Percentiles rank a stretch among this genome's conserved stretches.
Conservation (phyloP, 1,140 invertebrate genomes). For the Sycophaga agraensis region DNA sequence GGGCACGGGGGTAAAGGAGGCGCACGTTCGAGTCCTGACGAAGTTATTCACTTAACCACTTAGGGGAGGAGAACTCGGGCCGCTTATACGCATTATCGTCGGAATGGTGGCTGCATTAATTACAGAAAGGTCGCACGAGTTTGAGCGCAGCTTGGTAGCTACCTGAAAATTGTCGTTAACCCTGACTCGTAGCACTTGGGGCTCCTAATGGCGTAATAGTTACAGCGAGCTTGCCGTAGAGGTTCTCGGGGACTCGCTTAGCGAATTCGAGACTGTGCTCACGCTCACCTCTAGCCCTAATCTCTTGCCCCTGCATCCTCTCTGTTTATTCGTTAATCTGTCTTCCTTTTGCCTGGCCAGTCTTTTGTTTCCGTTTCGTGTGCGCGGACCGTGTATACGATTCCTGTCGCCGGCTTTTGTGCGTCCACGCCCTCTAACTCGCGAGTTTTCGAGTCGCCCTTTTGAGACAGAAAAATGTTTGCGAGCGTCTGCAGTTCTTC, state of each 20-base stretch:
- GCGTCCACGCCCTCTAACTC: not conserved
- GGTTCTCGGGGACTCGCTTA: constrained; percentile 2
- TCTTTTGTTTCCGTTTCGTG: too few species aligned
- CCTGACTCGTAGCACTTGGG: not conserved
- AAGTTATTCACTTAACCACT: constrained; percentile 26
- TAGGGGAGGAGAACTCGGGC: not conserved
- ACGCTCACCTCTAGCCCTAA: too few species aligned
- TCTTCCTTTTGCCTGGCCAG: too few species aligned
- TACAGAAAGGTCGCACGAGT: not conserved
- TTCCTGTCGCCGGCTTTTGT: not conserved
- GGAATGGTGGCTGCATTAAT: constrained; percentile 13
- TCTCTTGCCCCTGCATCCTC: not conserved
- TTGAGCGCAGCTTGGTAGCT: not conserved
- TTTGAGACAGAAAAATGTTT: too few species aligned
- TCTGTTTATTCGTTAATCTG: not conserved
- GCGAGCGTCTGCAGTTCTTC: too few species aligned
- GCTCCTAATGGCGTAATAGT: constrained; percentile 8
- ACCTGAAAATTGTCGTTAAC: constrained; percentile 19
- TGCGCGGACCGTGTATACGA: not conserved
- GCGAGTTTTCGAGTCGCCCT: not conserved
- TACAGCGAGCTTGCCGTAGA: not conserved
- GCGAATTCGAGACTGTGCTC: constrained; percentile 2
- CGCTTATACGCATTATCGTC: constrained; percentile 16
- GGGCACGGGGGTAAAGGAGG: too few species aligned
- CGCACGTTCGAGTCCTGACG: constrained; percentile 11